These are phyloP conservation scores for Montipora efflorescens DNA, from an alignment of 64 coral and sea anemone species.

Conservation along the genomic window DNA sequence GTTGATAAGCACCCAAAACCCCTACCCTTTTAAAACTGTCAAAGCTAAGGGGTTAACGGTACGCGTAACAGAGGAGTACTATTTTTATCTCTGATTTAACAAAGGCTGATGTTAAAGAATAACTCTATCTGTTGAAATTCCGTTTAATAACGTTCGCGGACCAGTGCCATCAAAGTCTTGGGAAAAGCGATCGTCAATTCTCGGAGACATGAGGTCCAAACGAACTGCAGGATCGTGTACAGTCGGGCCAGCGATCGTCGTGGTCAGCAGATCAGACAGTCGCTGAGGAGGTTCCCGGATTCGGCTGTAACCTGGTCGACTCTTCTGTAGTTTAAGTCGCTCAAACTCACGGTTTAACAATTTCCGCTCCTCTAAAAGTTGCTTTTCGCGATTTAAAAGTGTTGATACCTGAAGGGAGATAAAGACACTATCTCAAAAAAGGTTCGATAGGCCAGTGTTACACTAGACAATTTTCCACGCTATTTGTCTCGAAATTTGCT, in stretches of 20 bases:
- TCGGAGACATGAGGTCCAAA: conserved; percentile 90
- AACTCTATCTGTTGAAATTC: conserved; percentile 62
- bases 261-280: conserved; percentile 74
- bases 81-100: too few relatives aligned
- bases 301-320: conserved; percentile 76
- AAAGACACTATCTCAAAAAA: neutral
- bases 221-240: conserved; percentile 79
- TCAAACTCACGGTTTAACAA: conserved; percentile 87
- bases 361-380: conserved; percentile 95
- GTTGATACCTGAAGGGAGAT: conserved; percentile 78
- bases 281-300: conserved; percentile 84
- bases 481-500: too few relatives aligned
- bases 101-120: conserved; percentile 53
- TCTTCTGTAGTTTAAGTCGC: conserved; percentile 85
- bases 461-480: too few relatives aligned
- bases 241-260: conserved; percentile 35
- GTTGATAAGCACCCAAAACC: too few relatives aligned
- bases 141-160: conserved; percentile 29
- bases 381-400: conserved; percentile 93
- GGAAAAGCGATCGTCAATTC: conserved; percentile 59
- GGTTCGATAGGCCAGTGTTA: neutral
- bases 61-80: too few relatives aligned
- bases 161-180: conserved; percentile 79
- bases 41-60: too few relatives aligned
- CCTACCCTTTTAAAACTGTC: too few relatives aligned